Conservation (phyloP, 2,113 vertebrate genomes). For the Psophia crepitans region DNA sequence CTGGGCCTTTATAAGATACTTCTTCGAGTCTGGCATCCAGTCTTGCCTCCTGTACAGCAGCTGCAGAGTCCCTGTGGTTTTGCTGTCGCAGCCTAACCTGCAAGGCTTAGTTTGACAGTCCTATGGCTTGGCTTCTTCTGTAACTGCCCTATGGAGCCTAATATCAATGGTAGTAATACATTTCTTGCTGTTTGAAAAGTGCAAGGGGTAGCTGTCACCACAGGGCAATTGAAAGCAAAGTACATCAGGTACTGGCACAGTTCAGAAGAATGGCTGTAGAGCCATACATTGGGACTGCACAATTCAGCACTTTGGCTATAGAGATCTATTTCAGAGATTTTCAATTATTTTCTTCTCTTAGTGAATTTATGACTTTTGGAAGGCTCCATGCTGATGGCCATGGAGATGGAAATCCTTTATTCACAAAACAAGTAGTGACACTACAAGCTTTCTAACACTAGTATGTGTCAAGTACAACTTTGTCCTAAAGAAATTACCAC, state of each 20-base stretch:
- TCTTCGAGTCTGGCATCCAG: neutral
- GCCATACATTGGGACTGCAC: neutral
- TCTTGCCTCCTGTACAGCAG: neutral
- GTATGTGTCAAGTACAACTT: neutral
- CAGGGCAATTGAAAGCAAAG: neutral
- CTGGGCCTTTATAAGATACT: neutral
- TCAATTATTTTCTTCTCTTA: neutral
- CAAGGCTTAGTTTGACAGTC: neutral
- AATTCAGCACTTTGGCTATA: neutral
- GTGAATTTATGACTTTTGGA: neutral
- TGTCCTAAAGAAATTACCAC: neutral
- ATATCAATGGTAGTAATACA: neutral
- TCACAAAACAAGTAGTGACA: neutral
- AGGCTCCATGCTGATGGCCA: neutral
- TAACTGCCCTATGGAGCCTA: neutral
- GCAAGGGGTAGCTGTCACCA: neutral
- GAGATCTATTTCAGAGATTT: neutral
- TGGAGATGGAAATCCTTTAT: neutral
- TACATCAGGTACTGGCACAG: neutral
- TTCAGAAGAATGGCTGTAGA: neutral
- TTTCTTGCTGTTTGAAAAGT: neutral
- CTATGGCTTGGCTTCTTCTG: neutral
- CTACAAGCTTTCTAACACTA: neutral
- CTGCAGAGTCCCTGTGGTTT: neutral
- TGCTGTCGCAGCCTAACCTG: neutral